Evolutionary conservation across 2,888 invertebrate species (phyloP).

Genomic region (Acleris literana): DNA sequence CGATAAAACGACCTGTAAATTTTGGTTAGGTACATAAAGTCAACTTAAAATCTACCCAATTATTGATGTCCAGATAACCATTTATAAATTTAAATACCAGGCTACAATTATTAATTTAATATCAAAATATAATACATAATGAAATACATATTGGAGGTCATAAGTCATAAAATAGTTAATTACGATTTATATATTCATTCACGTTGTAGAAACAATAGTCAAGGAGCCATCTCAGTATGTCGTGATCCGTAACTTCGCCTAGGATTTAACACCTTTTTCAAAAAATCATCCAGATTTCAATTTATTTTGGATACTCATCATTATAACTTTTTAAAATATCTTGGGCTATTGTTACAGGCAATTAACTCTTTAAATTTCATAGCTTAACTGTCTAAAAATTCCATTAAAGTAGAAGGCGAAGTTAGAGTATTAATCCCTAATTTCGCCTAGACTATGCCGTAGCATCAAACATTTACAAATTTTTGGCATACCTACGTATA

Average conservation of each 20-base stretch:
- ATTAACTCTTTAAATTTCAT: background rate
- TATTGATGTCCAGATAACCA: too few relatives aligned
- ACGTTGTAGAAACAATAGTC: too few relatives aligned
- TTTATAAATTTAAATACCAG: too few relatives aligned
- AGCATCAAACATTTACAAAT: background rate
- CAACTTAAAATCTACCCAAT: too few relatives aligned
- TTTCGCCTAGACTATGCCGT: background rate
- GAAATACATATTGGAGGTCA: too few relatives aligned
- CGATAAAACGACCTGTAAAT: too few relatives aligned
- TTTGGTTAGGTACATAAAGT: too few relatives aligned
- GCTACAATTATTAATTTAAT: too few relatives aligned
- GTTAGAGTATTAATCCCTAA: background rate
- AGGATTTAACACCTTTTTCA: conserved; percentile 1
- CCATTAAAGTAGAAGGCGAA: background rate
- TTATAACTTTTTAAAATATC: background rate
- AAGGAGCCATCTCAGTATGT: too few relatives aligned
- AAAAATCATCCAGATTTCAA: background rate
- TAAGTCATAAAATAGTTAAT: too few relatives aligned
- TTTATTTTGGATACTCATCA: background rate
- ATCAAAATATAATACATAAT: too few relatives aligned
- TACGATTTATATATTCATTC: too few relatives aligned
- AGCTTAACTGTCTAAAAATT: background rate
- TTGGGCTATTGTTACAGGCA: background rate
- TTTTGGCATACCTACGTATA: background rate
- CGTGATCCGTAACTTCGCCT: conserved; percentile 18